Percentiles rank a stretch among this genome's conserved stretches.
Evolutionary conservation across 2,113 vertebrate genomes (phyloP).

Genomic region (Vanacampus margaritifer): DNA sequence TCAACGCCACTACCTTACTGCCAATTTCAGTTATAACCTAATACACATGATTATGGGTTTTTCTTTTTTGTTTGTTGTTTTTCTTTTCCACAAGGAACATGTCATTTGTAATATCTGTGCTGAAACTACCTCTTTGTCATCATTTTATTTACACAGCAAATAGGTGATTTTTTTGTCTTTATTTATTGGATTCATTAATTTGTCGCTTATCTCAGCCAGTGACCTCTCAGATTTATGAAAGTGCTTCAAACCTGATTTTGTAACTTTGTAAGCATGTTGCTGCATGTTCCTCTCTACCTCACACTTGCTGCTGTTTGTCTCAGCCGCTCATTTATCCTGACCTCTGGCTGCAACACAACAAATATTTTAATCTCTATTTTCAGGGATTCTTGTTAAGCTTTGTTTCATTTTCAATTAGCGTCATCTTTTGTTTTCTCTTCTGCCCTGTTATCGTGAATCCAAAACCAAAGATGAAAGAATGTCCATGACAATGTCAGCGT

Average conservation of each 20-base stretch:
- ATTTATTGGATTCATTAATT: slow-evolving; percentile 72
- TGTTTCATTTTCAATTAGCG: slow-evolving; percentile 5
- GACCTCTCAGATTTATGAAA: slow-evolving; percentile 25
- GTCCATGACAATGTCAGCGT: slow-evolving; percentile 31
- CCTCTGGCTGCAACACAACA: slow-evolving; percentile 1
- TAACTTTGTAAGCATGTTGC: slow-evolving; percentile 15
- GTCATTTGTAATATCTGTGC: slow-evolving; percentile 82
- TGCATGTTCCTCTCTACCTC: slow-evolving; percentile 44
- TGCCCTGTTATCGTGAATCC: slow-evolving; percentile 35
- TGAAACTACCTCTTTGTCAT: slow-evolving; percentile 93
- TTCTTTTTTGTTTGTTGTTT: slow-evolving; percentile 15
- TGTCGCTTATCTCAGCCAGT: slow-evolving; percentile 29
- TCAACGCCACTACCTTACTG: slow-evolving; percentile 27
- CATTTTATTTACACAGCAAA: slow-evolving; percentile 74
- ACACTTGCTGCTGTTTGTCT: slow-evolving; percentile 8
- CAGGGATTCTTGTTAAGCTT: slow-evolving; percentile 16
- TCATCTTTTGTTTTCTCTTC: slow-evolving; percentile 29
- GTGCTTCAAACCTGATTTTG: slow-evolving; percentile 12
- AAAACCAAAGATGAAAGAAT: slow-evolving; percentile 49
- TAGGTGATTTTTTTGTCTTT: slow-evolving; percentile 60
- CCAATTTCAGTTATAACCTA: slow-evolving; percentile 16
- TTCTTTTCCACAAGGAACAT: slow-evolving; percentile 44
- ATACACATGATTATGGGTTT: slow-evolving; percentile 35
- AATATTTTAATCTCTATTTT: not conserved
- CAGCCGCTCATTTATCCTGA: slow-evolving; percentile 4